phyloP scores from a whole-genome alignment of 2,113 vertebrate genomes.

The Blennius ocellaris region DNA sequence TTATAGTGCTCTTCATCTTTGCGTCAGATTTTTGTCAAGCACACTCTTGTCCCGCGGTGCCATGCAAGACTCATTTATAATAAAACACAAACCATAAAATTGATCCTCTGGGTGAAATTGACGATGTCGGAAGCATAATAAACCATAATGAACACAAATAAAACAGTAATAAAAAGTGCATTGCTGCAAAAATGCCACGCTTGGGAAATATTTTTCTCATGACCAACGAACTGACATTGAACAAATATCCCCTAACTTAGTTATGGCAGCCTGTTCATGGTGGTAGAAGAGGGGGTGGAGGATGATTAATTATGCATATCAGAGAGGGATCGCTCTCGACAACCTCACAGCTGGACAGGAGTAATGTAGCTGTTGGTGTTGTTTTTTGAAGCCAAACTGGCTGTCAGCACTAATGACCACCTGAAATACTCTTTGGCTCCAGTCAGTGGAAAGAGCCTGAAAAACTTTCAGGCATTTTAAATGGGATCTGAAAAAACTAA shows the following conservation, averaged over 20 bases:
- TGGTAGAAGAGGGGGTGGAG: not conserved
- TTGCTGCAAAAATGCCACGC: not conserved
- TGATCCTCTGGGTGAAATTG: not conserved
- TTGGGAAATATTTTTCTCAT: constrained; percentile 7
- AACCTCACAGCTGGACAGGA: constrained; percentile 57
- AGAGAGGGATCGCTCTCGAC: constrained; percentile 58
- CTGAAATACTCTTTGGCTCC: constrained; percentile 32
- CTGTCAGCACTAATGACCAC: constrained; percentile 40
- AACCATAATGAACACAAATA: constrained; percentile 19
- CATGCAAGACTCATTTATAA: constrained; percentile 3
- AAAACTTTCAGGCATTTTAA: not conserved
- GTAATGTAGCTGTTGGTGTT: constrained; percentile 45
- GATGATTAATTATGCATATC: constrained; percentile 60
- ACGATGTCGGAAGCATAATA: not conserved
- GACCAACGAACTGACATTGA: not conserved
- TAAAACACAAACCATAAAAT: not conserved
- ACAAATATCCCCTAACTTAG: not conserved
- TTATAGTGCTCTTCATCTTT: constrained; percentile 5
- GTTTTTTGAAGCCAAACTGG: constrained; percentile 29
- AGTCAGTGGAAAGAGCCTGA: constrained; percentile 12
- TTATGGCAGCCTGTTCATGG: constrained; percentile 7
- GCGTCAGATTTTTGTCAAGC: constrained; percentile 9
- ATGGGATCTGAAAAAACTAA: too few species aligned
- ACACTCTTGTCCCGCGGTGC: not conserved
- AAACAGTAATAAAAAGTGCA: not conserved